Base-by-base conservation (phyloP, 2,888 invertebrate species). In the Drosophila hawaiiensis region DNA sequence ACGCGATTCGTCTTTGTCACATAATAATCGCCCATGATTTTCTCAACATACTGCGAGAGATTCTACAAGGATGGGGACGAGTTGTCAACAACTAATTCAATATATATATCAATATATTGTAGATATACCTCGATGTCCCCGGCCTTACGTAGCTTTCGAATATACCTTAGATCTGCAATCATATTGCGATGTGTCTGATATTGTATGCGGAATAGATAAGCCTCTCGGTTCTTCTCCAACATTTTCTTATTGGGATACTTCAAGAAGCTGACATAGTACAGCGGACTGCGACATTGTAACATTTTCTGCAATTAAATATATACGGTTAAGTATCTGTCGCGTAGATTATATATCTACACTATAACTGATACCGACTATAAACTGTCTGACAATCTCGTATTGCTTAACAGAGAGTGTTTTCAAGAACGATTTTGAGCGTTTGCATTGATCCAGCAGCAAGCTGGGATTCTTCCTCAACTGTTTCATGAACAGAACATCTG, bases 1-100 rank as follows among this genome's bases (percentile, higher is more conserved):
- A 93, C 86, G 7, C 93, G 92, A 39, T 84, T 69, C 1, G 92
- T 91, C 73, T 93, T 93, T 0, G 85, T 66, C 5, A 91, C 90
- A 10, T 92, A 90, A 72, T 92, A 93, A 47, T 92, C 91, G 2
- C 93, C 92, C 91, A 93, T 92, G 0, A 91, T 72, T 54, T 90
- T 82, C 73, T 93, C 93, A 0, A 93, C 83, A 33, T 86, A 92
- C 14, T 84, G 78, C 9, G 77, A 65, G 77, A 79, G 73, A 0
- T 14, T 29, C 80, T 78, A 39, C 5, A 43, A 39, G 1, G 14
- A 28, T 25, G 5, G 29, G 1, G 10, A 33, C 6, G 25, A 25
- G 2, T 25, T 19, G 29, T 19, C 16, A 14, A 22, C 4, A 19
- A 4, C 14, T 29, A 22, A 14, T 7, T 1, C 0, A 4, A 25